These are phyloP conservation scores for Apis laboriosa DNA, from an alignment of 1,140 invertebrate genomes.

Conservation along the genomic window DNA sequence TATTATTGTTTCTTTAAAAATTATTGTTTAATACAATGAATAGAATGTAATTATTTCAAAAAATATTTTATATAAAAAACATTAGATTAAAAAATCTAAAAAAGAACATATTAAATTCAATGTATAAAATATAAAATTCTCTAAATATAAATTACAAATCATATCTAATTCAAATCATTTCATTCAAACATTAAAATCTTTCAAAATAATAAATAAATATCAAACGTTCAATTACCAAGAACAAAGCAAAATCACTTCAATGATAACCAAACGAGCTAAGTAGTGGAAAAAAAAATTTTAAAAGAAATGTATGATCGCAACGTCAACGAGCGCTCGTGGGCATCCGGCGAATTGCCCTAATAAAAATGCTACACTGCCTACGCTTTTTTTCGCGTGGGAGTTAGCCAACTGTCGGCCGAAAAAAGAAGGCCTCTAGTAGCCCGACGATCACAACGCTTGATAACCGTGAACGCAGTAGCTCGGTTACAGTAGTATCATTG, in stretches of 20 bases:
- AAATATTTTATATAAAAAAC: no score
- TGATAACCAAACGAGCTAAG: neutral
- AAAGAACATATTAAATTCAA: no score
- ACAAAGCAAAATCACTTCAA: neutral
- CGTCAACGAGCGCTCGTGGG: conserved; percentile 72
- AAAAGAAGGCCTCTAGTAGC: conserved; percentile 50
- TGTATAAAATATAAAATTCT: no score
- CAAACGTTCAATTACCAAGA: no score
- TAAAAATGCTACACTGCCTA: conserved; percentile 77
- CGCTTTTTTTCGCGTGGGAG: conserved; percentile 70
- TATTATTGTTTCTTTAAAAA: no score
- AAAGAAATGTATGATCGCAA: conserved; percentile 22
- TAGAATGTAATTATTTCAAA: no score
- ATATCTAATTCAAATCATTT: no score
- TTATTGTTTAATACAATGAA: no score
- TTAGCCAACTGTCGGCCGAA: conserved; percentile 52
- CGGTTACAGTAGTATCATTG: conserved; percentile 69
- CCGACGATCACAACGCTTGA: conserved; percentile 71
- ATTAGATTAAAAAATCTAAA: no score
- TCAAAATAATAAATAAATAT: no score
- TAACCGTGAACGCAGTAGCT: conserved; percentile 76
- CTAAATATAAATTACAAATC: no score
- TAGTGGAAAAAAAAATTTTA: conserved; percentile 7
- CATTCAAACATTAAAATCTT: no score
- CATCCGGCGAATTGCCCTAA: conserved; percentile 76